Evolutionary conservation across 2,113 vertebrate genomes (phyloP).

Genomic region (Oenanthe oenanthe): DNA sequence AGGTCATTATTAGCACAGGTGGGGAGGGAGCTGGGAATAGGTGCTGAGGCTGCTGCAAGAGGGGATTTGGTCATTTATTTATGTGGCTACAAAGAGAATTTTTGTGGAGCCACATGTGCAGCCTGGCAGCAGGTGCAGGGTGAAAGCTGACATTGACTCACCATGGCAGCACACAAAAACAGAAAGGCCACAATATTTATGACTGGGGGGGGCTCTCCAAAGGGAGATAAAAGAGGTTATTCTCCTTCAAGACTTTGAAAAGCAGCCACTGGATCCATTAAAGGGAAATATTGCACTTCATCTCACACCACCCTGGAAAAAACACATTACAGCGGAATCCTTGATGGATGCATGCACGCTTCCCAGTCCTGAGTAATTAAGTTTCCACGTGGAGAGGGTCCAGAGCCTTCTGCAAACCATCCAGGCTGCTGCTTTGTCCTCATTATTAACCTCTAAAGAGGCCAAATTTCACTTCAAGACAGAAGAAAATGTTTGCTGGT

Average conservation of each 20-base stretch:
- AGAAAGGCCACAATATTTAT: slow-evolving; percentile 1
- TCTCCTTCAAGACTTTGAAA: not conserved
- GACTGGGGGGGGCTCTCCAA: not conserved
- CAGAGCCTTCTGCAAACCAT: not conserved
- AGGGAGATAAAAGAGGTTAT: not conserved
- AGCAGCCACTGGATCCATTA: not conserved
- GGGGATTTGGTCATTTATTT: not conserved
- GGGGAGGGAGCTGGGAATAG: not conserved
- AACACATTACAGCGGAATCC: not conserved
- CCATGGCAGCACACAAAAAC: not conserved
- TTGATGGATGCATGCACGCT: not conserved
- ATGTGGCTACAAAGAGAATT: not conserved
- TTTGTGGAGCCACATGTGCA: not conserved
- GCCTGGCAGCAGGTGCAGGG: not conserved
- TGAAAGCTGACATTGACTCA: not conserved
- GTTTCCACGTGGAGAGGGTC: not conserved
- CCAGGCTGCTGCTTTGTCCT: not conserved
- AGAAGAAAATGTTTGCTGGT: not conserved
- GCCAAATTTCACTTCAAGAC: not conserved
- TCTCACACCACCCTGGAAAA: not conserved
- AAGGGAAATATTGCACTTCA: not conserved
- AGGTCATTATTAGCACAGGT: slow-evolving; percentile 48
- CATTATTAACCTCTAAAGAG: not conserved
- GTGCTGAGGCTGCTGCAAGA: not conserved
- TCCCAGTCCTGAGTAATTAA: not conserved